These are phyloP conservation scores for Chamaedrilus cognettii DNA, from an alignment of 2,888 invertebrate species.

Conservation along the genomic window DNA sequence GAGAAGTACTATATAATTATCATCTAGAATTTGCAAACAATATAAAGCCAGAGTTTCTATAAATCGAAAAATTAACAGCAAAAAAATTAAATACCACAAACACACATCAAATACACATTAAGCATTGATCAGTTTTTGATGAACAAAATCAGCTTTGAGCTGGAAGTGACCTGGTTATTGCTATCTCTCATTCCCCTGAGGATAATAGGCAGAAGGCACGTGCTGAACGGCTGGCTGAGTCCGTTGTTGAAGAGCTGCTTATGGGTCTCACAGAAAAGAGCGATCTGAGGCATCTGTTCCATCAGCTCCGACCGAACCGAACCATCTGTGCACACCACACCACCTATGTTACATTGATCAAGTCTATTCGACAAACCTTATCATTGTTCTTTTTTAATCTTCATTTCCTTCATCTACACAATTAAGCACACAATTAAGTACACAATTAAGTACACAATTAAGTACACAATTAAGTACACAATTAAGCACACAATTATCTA, in stretches of 20 bases:
- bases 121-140: no score
- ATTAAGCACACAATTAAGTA: no score
- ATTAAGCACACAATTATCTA: no score
- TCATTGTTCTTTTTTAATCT: background rate
- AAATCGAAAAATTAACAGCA: no score
- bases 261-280: slow-evolving; percentile 66
- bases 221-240: slow-evolving; percentile 62
- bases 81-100: no score
- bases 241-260: slow-evolving; percentile 51
- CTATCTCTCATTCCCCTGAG: slow-evolving; percentile 67
- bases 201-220: slow-evolving; percentile 68
- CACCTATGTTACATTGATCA: background rate
- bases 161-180: slow-evolving; percentile 65
- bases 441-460: no score
- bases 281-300: slow-evolving; percentile 71
- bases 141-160: no score
- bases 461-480: no score
- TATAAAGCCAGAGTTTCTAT: no score
- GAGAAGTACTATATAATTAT: no score
- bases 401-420: background rate
- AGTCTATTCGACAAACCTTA: background rate
- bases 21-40: no score
- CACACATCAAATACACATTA: no score
- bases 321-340: slow-evolving; percentile 16
- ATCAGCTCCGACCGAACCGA: slow-evolving; percentile 67